Base-by-base conservation (phyloP, 1,140 invertebrate genomes). In the Leptinotarsa defecta region DNA sequence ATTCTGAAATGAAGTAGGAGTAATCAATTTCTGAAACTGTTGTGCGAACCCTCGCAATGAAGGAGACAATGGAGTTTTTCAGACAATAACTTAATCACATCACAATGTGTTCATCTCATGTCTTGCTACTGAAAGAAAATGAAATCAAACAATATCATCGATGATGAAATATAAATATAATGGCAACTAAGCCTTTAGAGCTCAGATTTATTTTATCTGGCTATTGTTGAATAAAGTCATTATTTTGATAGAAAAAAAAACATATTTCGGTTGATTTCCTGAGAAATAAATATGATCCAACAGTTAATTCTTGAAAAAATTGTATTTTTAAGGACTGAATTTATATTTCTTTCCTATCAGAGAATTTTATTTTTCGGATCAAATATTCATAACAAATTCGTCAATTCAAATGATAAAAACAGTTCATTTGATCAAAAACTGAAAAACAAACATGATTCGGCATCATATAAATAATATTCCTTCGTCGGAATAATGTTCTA, bases 101-200 rank as follows among this genome's bases (percentile, higher is more conserved):
- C 70, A 71, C 70, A 71, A 71, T 71, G 70, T 57, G 70, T 69
- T 63, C 76, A 77, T 78, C 74, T 79, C 76, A 79, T 76, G 78
- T 74, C 78, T 81, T 83, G 79, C 79, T 81, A 79, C 77, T 76
- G 78, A 75, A 76, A 6, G 79, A 80, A 76, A 81, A 81, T 82
- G 80, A 80, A 80, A 81, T 82, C 81, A 82, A 79, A 79, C 79
- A 81, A 82, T 82, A 82, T 82, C 80, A 76, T 81, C 74, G 64
- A 72, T 79, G 79, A 82, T 79, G 78, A 80, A 81, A 82, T 81
- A 81, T 82, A 77, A 81, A 77, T 62, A 34, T 43, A 34, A 27
- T 49, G 22, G 49, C 57, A 24, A 43, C 76, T 77, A 74, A 52
- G 63, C 27, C 63, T 78, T 75, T 72, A 78, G 75, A 78, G 75